These are phyloP conservation scores for Boulengeromyrus knoepffleri DNA, from an alignment of 2,113 vertebrate species.

Conservation along the genomic window DNA sequence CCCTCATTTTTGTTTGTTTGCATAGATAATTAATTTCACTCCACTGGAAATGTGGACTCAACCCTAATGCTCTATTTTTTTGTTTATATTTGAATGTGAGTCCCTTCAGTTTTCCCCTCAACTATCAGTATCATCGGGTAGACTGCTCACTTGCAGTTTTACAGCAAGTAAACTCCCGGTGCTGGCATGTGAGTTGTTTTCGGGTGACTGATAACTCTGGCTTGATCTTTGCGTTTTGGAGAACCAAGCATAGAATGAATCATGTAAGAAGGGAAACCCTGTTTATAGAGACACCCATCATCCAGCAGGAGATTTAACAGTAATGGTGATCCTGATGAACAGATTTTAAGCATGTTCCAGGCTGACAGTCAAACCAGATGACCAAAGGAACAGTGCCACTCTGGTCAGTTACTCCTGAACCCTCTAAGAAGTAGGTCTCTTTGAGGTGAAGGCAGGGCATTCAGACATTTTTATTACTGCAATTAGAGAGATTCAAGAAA, in stretches of 20 bases:
- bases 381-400: neutral
- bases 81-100: neutral
- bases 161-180: neutral
- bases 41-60: constrained; percentile 44
- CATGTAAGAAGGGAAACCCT: neutral
- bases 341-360: neutral
- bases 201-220: neutral
- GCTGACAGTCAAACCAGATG: neutral
- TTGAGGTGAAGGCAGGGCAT: neutral
- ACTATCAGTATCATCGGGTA: neutral
- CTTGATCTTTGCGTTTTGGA: neutral
- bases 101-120: neutral
- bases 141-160: neutral
- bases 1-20: constrained; percentile 39
- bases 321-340: neutral
- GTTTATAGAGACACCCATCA: neutral
- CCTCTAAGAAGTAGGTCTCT: neutral
- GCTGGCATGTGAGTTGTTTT: neutral
- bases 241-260: neutral
- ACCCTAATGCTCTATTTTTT: constrained; percentile 34
- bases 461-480: neutral
- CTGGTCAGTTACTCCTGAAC: neutral
- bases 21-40: constrained; percentile 48
- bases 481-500: neutral
- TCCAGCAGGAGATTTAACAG: neutral